These are phyloP conservation scores for Macaria notata DNA, from an alignment of 2,888 invertebrate genomes.

Conservation along the genomic window DNA sequence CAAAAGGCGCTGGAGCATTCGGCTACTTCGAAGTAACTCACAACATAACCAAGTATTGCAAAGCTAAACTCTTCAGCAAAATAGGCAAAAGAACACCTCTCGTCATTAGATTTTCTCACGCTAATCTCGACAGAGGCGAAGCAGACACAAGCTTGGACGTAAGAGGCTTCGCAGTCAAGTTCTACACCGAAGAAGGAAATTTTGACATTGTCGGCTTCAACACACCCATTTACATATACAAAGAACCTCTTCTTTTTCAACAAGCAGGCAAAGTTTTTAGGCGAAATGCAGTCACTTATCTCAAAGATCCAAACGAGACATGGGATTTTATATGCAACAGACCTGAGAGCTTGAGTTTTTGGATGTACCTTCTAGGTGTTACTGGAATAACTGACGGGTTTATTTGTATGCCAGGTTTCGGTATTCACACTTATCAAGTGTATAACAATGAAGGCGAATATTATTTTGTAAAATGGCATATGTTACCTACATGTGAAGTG, in stretches of 20 bases:
- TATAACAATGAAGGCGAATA: neutral
- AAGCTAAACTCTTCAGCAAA: neutral
- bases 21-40: neutral
- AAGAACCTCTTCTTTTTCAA: neutral
- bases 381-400: neutral
- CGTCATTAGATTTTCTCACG: neutral
- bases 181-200: neutral
- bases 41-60: neutral
- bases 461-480: neutral
- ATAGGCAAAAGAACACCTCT: neutral
- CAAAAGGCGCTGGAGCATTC: conserved; percentile 1
- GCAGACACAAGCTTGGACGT: neutral
- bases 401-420: neutral
- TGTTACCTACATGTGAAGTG: neutral
- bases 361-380: neutral
- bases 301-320: neutral
- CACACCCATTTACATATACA: neutral
- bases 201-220: neutral
- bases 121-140: neutral
- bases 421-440: neutral
- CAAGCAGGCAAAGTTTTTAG: neutral
- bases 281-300: neutral
- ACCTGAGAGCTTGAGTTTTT: neutral
- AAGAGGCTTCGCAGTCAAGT: neutral
- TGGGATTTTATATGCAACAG: neutral